Conservation (phyloP, 2,113 vertebrate genomes). For the Python bivittatus region DNA sequence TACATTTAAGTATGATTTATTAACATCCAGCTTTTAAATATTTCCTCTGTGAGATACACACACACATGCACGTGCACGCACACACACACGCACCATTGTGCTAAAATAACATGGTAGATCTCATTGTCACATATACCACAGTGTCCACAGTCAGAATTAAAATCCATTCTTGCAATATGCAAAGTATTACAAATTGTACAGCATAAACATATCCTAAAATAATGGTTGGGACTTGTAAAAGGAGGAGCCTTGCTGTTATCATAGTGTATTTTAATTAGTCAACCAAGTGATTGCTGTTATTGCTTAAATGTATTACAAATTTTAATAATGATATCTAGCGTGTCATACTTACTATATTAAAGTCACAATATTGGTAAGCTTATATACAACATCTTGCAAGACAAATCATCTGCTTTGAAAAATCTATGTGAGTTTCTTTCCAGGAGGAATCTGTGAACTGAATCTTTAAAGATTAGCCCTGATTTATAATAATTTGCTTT, state of each 20-base stretch:
- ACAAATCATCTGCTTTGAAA: slow-evolving; percentile 38
- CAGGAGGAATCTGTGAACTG: slow-evolving; percentile 24
- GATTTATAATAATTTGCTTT: background rate
- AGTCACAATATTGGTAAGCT: slow-evolving; percentile 10
- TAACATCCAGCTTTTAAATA: slow-evolving; percentile 56
- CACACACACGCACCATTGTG: slow-evolving; percentile 46
- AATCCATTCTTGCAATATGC: slow-evolving; percentile 5
- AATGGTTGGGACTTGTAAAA: background rate
- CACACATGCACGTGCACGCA: background rate
- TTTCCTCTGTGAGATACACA: slow-evolving; percentile 50
- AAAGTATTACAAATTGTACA: background rate
- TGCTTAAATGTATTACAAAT: background rate
- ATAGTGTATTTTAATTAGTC: background rate
- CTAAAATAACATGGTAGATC: slow-evolving; percentile 39
- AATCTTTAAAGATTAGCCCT: background rate
- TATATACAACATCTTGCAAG: background rate
- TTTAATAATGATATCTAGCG: background rate
- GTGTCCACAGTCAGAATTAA: slow-evolving; percentile 29
- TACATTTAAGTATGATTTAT: slow-evolving; percentile 54
- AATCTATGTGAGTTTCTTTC: slow-evolving; percentile 37
- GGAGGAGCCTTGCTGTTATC: background rate
- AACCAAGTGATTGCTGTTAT: background rate
- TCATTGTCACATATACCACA: slow-evolving; percentile 46
- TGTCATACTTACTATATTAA: background rate
- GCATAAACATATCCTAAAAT: slow-evolving; percentile 33